Conservation (phyloP, 2,888 invertebrate genomes). For the Hemaris fuciformis region DNA sequence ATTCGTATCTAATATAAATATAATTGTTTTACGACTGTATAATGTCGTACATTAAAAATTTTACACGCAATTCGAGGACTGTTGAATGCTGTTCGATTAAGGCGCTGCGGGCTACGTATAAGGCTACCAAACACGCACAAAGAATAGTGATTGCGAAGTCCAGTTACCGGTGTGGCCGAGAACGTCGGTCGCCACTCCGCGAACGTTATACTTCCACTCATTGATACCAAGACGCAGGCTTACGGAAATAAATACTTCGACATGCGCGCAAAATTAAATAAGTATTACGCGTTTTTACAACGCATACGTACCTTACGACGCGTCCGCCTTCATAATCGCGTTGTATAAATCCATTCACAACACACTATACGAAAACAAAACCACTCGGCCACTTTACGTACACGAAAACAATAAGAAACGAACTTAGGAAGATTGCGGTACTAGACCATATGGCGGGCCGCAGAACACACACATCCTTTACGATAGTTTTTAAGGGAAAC, state of each 20-base stretch:
- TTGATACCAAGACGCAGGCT: not conserved
- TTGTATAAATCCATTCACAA: constrained; percentile 75
- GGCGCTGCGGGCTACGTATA: constrained; percentile 63
- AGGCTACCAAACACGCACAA: constrained; percentile 67
- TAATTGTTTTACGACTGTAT: constrained; percentile 51
- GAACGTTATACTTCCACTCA: constrained; percentile 28
- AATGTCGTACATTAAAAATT: constrained; percentile 52
- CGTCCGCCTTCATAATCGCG: constrained; percentile 68
- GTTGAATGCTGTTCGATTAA: constrained; percentile 48
- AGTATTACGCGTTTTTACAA: not conserved
- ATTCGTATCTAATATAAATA: constrained; percentile 50
- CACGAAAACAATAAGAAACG: constrained; percentile 59
- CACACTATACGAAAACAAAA: constrained; percentile 63
- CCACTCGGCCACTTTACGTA: constrained; percentile 63
- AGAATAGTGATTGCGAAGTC: constrained; percentile 79
- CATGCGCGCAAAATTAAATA: constrained; percentile 15
- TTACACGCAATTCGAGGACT: constrained; percentile 51
- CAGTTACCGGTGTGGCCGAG: constrained; percentile 63
- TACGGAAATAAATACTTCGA: constrained; percentile 2
- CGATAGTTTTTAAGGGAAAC: constrained; percentile 51
- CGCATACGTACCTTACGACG: constrained; percentile 50
- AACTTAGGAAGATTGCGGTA: constrained; percentile 42
- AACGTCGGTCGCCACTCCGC: constrained; percentile 28
- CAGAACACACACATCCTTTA: constrained; percentile 58
- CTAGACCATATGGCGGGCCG: constrained; percentile 34